Evolutionary conservation across 2,113 vertebrate species (phyloP), one percentile per base, ranked within the genome.

Genomic region (Esox niger): DNA sequence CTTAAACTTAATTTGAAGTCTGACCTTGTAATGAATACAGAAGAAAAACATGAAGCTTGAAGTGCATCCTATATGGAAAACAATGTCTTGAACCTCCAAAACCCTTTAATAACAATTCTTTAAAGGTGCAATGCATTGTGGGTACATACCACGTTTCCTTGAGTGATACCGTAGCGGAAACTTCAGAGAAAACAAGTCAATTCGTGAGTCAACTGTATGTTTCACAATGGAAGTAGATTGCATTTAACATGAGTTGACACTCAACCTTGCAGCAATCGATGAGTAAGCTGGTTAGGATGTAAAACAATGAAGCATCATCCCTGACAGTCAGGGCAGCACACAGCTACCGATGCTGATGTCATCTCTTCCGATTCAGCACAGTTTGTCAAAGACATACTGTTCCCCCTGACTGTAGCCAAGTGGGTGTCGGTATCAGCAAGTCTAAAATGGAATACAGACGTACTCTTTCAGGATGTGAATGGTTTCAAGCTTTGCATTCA

Each of bases 181-280:
- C 57, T 59, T 2, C 57, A 20, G 56, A 7, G 30, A 27, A 55
- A 31, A 57, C 52, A 38, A 59, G 66, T 35, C 65, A 57, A 57
- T 27, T 68, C n/a, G 47, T 66, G 66, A 68, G 55, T 46, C 66
- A 43, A 58, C 55, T 29, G 31, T 4, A 43, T 13, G 57, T 68
- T 26, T 68, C 33, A 46, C 55, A 29, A 59, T 68, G 33, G 33
- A 38, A 35, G 55, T 38, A 6, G 43, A 30, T 58, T 68, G 23
- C 54, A 27, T 59, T 68, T 68, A 59, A 68, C 66, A 21, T 21
- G 38, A 68, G 38, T 46, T 59, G 66, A 59, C 66, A 56, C 33
- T 30, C 66, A 59, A 59, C 66, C 66, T 68, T 59, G 35, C 15
- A 46, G 55, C 55, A 46, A 68, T 59, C 55, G 33, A 68, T 59